Evolutionary conservation across 1,140 invertebrate species (phyloP), one percentile per base, ranked within the genome.

Genomic region (Papilio polytes): DNA sequence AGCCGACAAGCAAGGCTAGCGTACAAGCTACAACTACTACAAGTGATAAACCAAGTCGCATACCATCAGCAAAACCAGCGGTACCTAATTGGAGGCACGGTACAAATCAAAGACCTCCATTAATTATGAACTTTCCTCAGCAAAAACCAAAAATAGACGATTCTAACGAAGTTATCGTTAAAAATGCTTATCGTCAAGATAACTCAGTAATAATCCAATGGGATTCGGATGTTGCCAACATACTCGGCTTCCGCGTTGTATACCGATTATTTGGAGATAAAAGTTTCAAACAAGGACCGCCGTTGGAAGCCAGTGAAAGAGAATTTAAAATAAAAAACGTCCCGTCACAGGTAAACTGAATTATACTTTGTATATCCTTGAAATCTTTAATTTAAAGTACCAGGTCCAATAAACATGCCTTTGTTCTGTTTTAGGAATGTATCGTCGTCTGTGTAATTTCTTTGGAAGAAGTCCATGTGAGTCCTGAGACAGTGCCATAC

Each of bases 291-390:
- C 97, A 98, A 88, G 98, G 98, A 0, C 98, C 98, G 22, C 97
- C 98, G 1, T 93, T 99, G 51, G 98, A 98, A 91, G 97, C 98
- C 1, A 98, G 97, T 82, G 98, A 98, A 92, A 94, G 98, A 84
- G 98, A 98, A 92, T 98, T 98, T 88, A 98, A 98, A 93, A 98
- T 98, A 72, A 98, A 98, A 94, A 98, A 98, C 89, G 98, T 99
- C 74, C 98, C 98, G 1, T 96, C 97, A 6, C 97, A 98, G 96
- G 98, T 98, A 89, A 80, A 53, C 70, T 51, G 20, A 78, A 59
- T 63, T n/a, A 76, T 22, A 26, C 48, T 6, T 36, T 70, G 63
- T 31, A 36, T 7, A 31, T 70, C 22, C 26, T 15, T 15, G 26
- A 70, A 70, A 63, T 15, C 12, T 0, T 13, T 31, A 36, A 20